Base-by-base conservation (phyloP, 1,140 invertebrate genomes). In the Protaetia brevitarsis region DNA sequence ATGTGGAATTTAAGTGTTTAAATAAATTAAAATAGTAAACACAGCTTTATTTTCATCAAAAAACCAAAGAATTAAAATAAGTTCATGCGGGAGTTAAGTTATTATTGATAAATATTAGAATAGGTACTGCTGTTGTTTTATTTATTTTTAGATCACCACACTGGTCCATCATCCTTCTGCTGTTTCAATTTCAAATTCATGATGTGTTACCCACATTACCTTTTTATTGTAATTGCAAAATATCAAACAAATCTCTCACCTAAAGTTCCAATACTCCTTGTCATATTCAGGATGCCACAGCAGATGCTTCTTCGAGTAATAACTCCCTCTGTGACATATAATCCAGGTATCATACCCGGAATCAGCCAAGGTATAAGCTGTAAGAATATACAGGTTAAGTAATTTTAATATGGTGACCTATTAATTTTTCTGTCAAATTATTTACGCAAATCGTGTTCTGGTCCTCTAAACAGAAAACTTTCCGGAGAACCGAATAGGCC, bases 341-440 rank as follows among this genome's bases (percentile, higher is more conserved):
- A 89, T 71, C 88, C 88, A 91, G 0, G 93, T 89, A 72, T 93
- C 91, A 68, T 85, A 93, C 30, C 89, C 89, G 59, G 77, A 77
- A 77, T 90, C 87, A 3, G 87, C 84, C 6, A 91, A 78, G 28
- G 87, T 77, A 70, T 86, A 89, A 11, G 75, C 88, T 88, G 68
- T 36, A 79, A 79, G 67, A 30, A 2, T 4, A 34, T 16, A 21
- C 8, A 28, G 37, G 13, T 21, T 64, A 5, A 5, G 4, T 7
- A n/a, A 10, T 59, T 26, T 29, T 56, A 36, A 7, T 23, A 2
- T 62, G 27, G 37, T 26, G 23, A 58, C 21, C 6, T 51, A 28
- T 19, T 64, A 28, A n/a, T 56, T 27, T 27, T 7, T 7, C 7
- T 8, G 7, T 4, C 16, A 31, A 37, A 10, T 34, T 34, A 7